phyloP scores from a whole-genome alignment of 2,888 invertebrate genomes.

The Metallyticus violacea region DNA sequence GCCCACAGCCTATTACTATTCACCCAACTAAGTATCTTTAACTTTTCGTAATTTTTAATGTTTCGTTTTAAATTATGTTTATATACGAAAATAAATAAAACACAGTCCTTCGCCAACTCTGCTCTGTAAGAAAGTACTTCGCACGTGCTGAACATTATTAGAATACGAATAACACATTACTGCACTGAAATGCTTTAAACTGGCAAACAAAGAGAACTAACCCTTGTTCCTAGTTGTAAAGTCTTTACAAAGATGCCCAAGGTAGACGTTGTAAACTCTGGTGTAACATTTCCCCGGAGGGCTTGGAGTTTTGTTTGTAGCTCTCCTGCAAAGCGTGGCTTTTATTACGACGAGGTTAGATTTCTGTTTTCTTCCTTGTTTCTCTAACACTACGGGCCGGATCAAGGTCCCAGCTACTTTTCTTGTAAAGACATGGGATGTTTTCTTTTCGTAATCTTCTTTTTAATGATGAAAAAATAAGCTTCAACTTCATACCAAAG shows the following conservation, averaged over 20 bases:
- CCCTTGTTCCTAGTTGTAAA: not conserved
- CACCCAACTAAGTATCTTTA: no score
- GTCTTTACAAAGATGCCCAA: not conserved
- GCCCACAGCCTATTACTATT: no score
- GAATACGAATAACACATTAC: no score
- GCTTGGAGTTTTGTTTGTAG: not conserved
- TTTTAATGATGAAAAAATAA: not conserved
- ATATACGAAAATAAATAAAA: not conserved
- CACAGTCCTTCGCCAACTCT: no score
- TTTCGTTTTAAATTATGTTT: not conserved
- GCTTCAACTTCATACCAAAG: not conserved
- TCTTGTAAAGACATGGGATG: no score
- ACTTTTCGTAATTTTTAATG: not conserved
- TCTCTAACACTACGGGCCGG: no score
- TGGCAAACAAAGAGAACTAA: not conserved
- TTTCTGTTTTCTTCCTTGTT: not conserved
- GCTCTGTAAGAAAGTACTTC: no score
- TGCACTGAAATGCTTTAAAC: no score
- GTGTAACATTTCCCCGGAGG: not conserved
- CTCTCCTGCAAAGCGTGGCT: not conserved
- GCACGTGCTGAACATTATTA: no score
- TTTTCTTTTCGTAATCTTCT: not conserved
- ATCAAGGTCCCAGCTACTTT: not conserved
- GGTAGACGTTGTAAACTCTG: not conserved
- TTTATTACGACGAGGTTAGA: not conserved